A percentile compares a stretch with the other conserved stretches of the same genome.
These are phyloP conservation scores for Eulemur mongoz DNA, from an alignment of 2,797 vertebrate species.

Conservation along the genomic window DNA sequence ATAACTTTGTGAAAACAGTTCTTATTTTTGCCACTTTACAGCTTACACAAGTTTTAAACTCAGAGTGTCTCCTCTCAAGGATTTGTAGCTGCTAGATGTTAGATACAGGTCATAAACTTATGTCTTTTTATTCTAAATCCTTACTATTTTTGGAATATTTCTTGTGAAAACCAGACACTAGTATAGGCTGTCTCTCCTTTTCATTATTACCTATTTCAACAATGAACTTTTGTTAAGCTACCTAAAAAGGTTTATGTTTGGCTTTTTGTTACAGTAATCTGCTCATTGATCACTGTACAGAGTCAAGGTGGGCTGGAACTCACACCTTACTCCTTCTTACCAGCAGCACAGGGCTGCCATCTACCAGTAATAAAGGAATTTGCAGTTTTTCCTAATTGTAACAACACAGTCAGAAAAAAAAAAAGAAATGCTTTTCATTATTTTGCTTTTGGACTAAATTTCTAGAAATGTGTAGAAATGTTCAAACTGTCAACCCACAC, in stretches of 20 bases:
- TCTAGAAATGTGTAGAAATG: background rate
- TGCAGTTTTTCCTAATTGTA: slow-evolving; percentile 6
- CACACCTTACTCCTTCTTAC: background rate
- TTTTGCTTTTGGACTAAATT: background rate
- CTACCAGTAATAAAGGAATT: slow-evolving; percentile 48
- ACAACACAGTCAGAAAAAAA: background rate
- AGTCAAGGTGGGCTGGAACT: background rate
- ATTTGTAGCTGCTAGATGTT: background rate
- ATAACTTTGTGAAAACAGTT: background rate
- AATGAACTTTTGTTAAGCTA: background rate
- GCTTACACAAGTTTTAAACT: background rate
- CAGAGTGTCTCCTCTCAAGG: background rate
- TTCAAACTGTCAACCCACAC: background rate
- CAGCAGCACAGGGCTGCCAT: slow-evolving; percentile 62
- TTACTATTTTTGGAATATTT: background rate
- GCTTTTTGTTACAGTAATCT: background rate
- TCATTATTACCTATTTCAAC: background rate
- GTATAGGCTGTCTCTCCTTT: background rate
- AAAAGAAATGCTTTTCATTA: background rate
- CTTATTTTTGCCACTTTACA: background rate
- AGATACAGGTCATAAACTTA: background rate
- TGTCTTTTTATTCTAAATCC: background rate
- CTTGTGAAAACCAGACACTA: background rate
- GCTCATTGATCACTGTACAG: background rate
- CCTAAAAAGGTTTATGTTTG: background rate